Evolutionary conservation across 2,113 vertebrate species (phyloP).

Genomic region (Brachyhypopomus occidentalis): DNA sequence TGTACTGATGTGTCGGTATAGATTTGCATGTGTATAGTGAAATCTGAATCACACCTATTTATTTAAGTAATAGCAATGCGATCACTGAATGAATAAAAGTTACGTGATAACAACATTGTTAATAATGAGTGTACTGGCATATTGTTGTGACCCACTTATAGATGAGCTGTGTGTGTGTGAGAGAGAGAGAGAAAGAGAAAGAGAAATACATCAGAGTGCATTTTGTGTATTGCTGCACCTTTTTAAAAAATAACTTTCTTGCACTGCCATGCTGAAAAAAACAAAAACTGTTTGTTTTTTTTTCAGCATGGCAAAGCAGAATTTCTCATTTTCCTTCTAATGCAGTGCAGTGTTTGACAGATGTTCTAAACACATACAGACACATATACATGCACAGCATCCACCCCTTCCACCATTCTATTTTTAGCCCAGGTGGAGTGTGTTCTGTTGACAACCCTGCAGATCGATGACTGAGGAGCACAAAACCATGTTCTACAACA

Average conservation of each 20-base stretch:
- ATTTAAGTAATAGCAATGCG: not conserved
- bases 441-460: not conserved
- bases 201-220: no score
- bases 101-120: not conserved
- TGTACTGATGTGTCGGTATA: no score
- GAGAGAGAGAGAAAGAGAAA: no score
- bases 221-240: no score
- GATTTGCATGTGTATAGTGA: no score
- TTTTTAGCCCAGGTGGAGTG: not conserved
- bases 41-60: not conserved
- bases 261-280: no score
- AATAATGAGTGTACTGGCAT: not conserved
- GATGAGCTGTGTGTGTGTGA: not conserved
- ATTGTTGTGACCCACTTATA: not conserved
- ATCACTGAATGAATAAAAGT: not conserved
- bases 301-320: not conserved
- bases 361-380: not conserved
- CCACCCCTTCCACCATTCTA: not conserved
- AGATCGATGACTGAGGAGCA: not conserved
- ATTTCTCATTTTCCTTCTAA: not conserved
- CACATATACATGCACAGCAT: not conserved
- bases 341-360: not conserved
- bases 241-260: no score
- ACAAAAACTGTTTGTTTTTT: not conserved
- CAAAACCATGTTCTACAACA: not conserved